Percentiles rank a stretch among this genome's conserved stretches.
Conservation (phyloP, 2,888 invertebrate genomes). For the Polylopha cassiicola region DNA sequence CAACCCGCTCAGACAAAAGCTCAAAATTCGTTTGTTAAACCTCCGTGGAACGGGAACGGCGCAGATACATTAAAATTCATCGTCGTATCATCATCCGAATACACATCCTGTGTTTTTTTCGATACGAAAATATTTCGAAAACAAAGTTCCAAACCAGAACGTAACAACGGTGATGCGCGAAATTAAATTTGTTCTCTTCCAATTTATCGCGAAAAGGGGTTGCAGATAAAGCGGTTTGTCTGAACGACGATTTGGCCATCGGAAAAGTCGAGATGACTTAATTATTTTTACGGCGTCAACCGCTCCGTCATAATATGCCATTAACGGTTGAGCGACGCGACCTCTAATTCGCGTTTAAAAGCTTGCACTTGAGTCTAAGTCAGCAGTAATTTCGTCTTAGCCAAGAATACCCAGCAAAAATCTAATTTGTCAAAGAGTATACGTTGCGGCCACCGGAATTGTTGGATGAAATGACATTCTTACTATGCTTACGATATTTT, state of each 20-base stretch:
- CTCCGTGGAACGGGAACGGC: slow-evolving; percentile 10
- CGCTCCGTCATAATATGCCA: slow-evolving; percentile 71
- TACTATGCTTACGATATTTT: slow-evolving; percentile 19
- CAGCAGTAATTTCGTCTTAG: slow-evolving; percentile 72
- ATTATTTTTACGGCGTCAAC: slow-evolving; percentile 65
- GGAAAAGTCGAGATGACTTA: slow-evolving; percentile 47
- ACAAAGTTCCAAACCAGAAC: slow-evolving; percentile 11
- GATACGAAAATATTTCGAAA: slow-evolving; percentile 12
- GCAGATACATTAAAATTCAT: slow-evolving; percentile 22
- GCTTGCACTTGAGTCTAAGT: slow-evolving; percentile 75
- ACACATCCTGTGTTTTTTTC: slow-evolving; percentile 20
- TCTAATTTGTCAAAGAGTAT: slow-evolving; percentile 71
- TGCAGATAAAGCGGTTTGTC: slow-evolving; percentile 15
- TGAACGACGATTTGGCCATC: slow-evolving; percentile 10
- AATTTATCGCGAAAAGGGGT: slow-evolving; percentile 12
- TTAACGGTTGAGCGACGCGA: slow-evolving; percentile 66
- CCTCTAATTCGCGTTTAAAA: slow-evolving; percentile 75
- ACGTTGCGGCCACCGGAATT: slow-evolving; percentile 51
- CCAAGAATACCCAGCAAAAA: slow-evolving; percentile 70
- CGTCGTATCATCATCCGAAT: slow-evolving; percentile 19
- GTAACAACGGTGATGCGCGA: slow-evolving; percentile 15
- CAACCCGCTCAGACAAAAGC: slow-evolving; percentile 20
- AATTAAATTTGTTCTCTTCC: slow-evolving; percentile 16
- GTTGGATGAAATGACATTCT: slow-evolving; percentile 29
- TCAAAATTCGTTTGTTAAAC: slow-evolving; percentile 22